Percentiles rank a stretch among this genome's conserved stretches.
These are phyloP conservation scores for Hyposoter didymator DNA, from an alignment of 2,888 invertebrate species.

Conservation along the genomic window DNA sequence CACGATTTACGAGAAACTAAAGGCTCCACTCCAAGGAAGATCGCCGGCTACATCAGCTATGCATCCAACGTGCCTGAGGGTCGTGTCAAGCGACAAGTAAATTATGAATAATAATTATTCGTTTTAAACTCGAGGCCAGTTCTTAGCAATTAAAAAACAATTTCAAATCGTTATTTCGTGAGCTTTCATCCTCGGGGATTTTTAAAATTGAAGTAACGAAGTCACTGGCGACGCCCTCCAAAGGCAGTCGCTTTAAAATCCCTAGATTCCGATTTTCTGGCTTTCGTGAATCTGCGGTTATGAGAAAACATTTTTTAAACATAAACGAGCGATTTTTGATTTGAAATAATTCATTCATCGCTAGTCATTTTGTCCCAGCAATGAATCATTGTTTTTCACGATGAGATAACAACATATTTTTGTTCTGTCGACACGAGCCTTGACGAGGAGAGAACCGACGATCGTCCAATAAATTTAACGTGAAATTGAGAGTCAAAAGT, in stretches of 20 bases:
- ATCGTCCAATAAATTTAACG: slow-evolving; percentile 2
- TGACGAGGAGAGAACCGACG: background rate
- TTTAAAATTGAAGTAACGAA: slow-evolving; percentile 10
- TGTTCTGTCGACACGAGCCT: background rate
- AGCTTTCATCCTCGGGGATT: slow-evolving; percentile 13
- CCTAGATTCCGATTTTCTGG: background rate
- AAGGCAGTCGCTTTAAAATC: background rate
- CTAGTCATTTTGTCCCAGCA: background rate
- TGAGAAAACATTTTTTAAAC: background rate
- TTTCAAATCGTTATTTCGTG: slow-evolving; percentile 33
- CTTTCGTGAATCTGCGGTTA: background rate
- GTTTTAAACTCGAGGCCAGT: slow-evolving; percentile 30
- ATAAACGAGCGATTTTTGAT: background rate
- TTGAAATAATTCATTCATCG: background rate
- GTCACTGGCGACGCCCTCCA: background rate
- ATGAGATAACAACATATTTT: background rate
- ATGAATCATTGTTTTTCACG: background rate
- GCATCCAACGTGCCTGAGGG: slow-evolving; percentile 73
- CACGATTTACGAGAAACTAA: slow-evolving; percentile 77
- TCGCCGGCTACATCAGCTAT: slow-evolving; percentile 77
- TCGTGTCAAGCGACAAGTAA: slow-evolving; percentile 78
- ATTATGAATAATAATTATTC: slow-evolving; percentile 43
- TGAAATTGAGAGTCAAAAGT: slow-evolving; percentile 8
- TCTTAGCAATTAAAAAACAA: slow-evolving; percentile 31
- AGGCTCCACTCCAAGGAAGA: slow-evolving; percentile 76